phyloP scores from a whole-genome alignment of 2,113 vertebrate genomes.

The Pheucticus melanocephalus region DNA sequence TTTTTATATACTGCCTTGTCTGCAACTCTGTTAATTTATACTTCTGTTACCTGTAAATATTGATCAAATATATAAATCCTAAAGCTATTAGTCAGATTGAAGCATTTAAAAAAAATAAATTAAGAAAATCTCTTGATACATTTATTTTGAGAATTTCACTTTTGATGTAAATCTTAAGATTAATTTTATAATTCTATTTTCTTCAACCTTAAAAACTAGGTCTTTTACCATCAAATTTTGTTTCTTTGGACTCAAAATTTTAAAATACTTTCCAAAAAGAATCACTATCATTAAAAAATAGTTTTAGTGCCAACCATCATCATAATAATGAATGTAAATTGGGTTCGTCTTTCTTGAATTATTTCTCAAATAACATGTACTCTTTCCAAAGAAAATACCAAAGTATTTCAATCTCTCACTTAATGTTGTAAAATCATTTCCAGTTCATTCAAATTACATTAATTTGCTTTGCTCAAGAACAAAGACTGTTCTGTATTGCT shows the following conservation, averaged over 20 bases:
- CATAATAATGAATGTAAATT: background rate
- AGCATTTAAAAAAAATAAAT: background rate
- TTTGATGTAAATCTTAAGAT: background rate
- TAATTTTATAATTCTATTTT: background rate
- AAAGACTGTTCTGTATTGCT: background rate
- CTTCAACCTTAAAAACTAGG: background rate
- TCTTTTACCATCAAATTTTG: background rate
- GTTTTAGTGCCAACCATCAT: background rate
- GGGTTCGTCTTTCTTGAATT: background rate
- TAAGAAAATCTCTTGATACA: accelerated
- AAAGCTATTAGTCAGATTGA: background rate
- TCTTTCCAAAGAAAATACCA: background rate
- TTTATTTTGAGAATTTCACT: background rate
- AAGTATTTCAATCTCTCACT: background rate
- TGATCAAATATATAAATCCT: background rate
- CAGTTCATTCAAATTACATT: background rate
- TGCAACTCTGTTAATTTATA: background rate
- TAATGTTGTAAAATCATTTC: background rate
- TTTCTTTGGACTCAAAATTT: background rate
- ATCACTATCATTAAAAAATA: background rate
- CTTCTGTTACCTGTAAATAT: background rate
- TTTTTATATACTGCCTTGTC: background rate
- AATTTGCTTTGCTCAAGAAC: background rate
- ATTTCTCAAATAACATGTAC: background rate
- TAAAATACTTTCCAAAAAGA: background rate